phyloP scores from a whole-genome alignment of 2,797 vertebrate species.

The Pelodytes ibericus region DNA sequence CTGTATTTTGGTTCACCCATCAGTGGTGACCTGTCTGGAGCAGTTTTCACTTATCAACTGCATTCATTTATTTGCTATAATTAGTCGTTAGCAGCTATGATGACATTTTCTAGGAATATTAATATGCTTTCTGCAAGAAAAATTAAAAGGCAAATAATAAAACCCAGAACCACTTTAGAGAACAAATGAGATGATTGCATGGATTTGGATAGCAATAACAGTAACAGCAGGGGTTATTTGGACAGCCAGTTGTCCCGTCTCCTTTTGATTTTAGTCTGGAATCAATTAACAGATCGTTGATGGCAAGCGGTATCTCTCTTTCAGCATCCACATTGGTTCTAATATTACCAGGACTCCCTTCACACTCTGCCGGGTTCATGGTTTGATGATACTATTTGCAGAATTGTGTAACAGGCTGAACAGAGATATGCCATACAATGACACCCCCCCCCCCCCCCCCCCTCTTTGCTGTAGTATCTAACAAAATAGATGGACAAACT shows the following conservation, averaged over 20 bases:
- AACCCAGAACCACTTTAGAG: background rate
- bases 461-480: no score
- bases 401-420: no score
- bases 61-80: background rate
- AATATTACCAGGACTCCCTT: no score
- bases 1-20: background rate
- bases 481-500: no score
- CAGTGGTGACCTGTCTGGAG: background rate
- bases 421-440: no score
- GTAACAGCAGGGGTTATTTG: conserved; percentile 8
- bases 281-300: conserved; percentile 29
- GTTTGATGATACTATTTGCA: no score
- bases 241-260: conserved; percentile 10
- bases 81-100: conserved; percentile 2
- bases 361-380: no score
- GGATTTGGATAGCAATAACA: conserved; percentile 15
- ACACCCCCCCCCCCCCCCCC: no score
- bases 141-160: conserved; percentile 6
- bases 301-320: no score
- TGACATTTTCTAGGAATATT: conserved; percentile 8
- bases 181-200: conserved; percentile 1
- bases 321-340: no score
- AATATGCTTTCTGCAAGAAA: background rate
- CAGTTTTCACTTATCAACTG: background rate
- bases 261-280: conserved; percentile 22